Conservation (phyloP, 2,888 invertebrate species). For the Drosophila borborema region DNA sequence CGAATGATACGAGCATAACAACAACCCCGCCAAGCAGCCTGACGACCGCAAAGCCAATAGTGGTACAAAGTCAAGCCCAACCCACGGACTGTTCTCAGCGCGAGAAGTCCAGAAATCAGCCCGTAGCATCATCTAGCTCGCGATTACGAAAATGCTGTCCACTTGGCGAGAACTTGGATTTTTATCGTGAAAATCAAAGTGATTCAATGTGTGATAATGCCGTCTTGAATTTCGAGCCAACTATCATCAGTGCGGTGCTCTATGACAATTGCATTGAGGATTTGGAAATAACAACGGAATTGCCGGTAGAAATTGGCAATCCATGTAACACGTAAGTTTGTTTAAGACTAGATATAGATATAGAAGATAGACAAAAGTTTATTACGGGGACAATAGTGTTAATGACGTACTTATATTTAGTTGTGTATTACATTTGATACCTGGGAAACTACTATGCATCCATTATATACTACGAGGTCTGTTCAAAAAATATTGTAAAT, state of each 20-base stretch:
- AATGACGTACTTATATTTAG: too few relatives aligned
- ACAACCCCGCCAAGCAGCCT: slow-evolving; percentile 1
- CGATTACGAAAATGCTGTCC: slow-evolving; percentile 85
- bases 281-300: slow-evolving; percentile 68
- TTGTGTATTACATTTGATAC: too few relatives aligned
- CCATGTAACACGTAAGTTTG: slow-evolving; percentile 83
- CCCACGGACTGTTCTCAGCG: slow-evolving; percentile 80
- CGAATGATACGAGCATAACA: slow-evolving; percentile 2
- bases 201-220: slow-evolving; percentile 70
- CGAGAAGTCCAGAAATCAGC: slow-evolving; percentile 72
- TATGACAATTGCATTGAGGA: slow-evolving; percentile 85
- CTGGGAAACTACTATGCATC: too few relatives aligned
- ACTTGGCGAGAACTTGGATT: slow-evolving; percentile 79
- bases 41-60: slow-evolving; percentile 14
- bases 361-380: too few relatives aligned
- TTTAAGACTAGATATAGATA: not conserved
- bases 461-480: too few relatives aligned
- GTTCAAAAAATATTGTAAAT: too few relatives aligned
- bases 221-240: slow-evolving; percentile 60
- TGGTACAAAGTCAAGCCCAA: slow-evolving; percentile 11
- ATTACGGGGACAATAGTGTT: too few relatives aligned
- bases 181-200: slow-evolving; percentile 74
- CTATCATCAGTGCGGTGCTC: slow-evolving; percentile 79
- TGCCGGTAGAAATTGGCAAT: slow-evolving; percentile 82
- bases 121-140: slow-evolving; percentile 73